Conservation (phyloP, 2,113 vertebrate genomes). For the Dromaius novaehollandiae region DNA sequence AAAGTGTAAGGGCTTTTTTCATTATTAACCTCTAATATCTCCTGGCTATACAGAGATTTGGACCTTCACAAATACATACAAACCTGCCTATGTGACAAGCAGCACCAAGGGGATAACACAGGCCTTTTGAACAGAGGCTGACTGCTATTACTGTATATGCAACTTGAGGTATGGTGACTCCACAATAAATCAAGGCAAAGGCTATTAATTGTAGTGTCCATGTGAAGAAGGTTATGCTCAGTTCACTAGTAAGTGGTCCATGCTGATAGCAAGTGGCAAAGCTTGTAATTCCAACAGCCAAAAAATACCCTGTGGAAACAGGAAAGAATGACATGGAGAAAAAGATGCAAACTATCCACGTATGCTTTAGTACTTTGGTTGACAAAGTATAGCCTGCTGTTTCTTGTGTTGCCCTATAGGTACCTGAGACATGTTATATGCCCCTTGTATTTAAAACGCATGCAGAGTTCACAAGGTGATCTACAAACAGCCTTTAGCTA, state of each 20-base stretch:
- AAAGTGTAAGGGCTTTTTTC: neutral
- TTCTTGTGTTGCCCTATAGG: neutral
- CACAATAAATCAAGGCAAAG: constrained; percentile 74
- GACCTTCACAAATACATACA: neutral
- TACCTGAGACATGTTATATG: neutral
- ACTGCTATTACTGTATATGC: constrained; percentile 56
- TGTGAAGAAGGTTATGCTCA: constrained; percentile 61
- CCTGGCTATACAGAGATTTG: neutral
- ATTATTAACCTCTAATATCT: neutral
- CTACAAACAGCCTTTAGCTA: neutral
- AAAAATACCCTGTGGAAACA: constrained; percentile 75
- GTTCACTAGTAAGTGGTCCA: constrained; percentile 66
- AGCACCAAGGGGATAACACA: constrained; percentile 34
- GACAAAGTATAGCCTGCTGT: neutral
- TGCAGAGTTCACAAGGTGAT: neutral
- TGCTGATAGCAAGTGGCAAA: constrained; percentile 79
- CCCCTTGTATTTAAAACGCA: neutral
- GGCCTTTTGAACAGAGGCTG: constrained; percentile 61
- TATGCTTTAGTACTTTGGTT: neutral
- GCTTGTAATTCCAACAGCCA: constrained; percentile 71
- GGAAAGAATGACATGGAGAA: neutral
- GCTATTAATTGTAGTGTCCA: constrained; percentile 71
- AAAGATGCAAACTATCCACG: neutral
- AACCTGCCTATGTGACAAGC: constrained; percentile 69
- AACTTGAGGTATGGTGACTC: constrained; percentile 68